Percentiles rank a stretch among this genome's conserved stretches.
Evolutionary conservation across 2,888 invertebrate genomes (phyloP).

Genomic region (Tribolium freemani): DNA sequence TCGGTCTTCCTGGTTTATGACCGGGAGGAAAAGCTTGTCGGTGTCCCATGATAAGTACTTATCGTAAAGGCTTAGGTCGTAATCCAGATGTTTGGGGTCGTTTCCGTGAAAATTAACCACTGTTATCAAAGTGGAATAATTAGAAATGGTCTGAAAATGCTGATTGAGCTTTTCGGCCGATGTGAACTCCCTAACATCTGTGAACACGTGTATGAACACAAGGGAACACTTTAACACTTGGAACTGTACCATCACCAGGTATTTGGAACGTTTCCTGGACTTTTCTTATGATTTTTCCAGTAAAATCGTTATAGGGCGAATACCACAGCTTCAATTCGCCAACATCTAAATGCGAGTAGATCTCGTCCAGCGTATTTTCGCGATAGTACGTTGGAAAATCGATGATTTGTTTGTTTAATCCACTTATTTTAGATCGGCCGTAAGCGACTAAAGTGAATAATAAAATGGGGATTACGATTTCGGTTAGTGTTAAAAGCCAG

Average conservation of each 20-base stretch:
- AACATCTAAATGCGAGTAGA: constrained; percentile 44
- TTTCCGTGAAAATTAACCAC: constrained; percentile 5
- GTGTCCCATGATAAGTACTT: constrained; percentile 55
- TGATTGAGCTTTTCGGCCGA: not conserved
- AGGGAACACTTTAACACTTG: too few species aligned
- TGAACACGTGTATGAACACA: not conserved
- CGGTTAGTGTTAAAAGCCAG: constrained; percentile 61
- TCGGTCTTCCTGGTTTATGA: not conserved
- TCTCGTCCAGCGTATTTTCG: constrained; percentile 24
- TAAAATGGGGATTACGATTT: constrained; percentile 61
- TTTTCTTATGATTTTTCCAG: constrained; percentile 56
- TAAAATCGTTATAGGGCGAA: constrained; percentile 59
- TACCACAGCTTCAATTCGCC: constrained; percentile 55
- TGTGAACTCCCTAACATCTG: constrained; percentile 6
- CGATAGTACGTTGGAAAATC: constrained; percentile 56
- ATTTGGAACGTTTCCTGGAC: constrained; percentile 59
- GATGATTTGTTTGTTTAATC: constrained; percentile 59
- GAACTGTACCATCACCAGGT: constrained; percentile 43
- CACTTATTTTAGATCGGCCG: constrained; percentile 60
- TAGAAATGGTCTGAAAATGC: not conserved
- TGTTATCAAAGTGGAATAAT: constrained; percentile 26
- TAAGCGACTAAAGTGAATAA: constrained; percentile 64
- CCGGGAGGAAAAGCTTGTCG: constrained; percentile 44
- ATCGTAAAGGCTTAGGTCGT: constrained; percentile 59
- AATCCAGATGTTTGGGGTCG: constrained; percentile 54